These are phyloP conservation scores for Mesitornis unicolor DNA, from an alignment of 2,113 vertebrate species.

Conservation along the genomic window DNA sequence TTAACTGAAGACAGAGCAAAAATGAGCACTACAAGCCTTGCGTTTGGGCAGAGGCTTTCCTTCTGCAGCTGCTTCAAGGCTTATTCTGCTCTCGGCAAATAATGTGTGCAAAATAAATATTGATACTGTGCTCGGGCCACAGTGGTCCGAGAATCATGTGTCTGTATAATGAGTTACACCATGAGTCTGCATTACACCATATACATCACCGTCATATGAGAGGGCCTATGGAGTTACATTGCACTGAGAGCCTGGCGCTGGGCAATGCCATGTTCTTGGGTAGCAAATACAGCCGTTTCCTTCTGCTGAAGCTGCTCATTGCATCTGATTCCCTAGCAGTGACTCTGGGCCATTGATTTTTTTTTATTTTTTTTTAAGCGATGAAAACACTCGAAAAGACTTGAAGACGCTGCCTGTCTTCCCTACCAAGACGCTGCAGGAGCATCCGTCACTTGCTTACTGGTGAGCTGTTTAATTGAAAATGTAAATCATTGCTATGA, in stretches of 20 bases:
- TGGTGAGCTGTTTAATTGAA: conserved; percentile 79
- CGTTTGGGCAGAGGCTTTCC: neutral
- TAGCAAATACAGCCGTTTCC: neutral
- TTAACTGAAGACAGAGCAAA: neutral
- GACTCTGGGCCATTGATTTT: neutral
- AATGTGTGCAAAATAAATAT: neutral
- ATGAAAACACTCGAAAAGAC: conserved; percentile 85
- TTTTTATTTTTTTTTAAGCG: conserved; percentile 66
- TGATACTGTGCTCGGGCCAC: neutral
- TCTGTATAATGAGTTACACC: neutral
- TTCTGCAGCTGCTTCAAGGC: neutral
- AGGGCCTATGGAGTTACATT: conserved; percentile 36
- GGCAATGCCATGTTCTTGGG: neutral
- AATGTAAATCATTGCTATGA: neutral
- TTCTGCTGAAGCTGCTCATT: neutral
- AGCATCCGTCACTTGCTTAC: conserved; percentile 93
- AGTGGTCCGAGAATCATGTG: neutral
- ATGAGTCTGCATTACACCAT: neutral
- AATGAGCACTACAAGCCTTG: neutral
- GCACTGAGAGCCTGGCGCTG: neutral
- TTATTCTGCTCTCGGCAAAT: neutral
- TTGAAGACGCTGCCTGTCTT: conserved; percentile 89
- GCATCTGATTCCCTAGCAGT: neutral
- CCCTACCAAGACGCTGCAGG: conserved; percentile 90
- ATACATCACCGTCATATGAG: conserved; percentile 40